Percentiles rank a stretch among this genome's conserved stretches.
Evolutionary conservation across 2,113 vertebrate species (phyloP).

Genomic region (Pygoscelis antarcticus): DNA sequence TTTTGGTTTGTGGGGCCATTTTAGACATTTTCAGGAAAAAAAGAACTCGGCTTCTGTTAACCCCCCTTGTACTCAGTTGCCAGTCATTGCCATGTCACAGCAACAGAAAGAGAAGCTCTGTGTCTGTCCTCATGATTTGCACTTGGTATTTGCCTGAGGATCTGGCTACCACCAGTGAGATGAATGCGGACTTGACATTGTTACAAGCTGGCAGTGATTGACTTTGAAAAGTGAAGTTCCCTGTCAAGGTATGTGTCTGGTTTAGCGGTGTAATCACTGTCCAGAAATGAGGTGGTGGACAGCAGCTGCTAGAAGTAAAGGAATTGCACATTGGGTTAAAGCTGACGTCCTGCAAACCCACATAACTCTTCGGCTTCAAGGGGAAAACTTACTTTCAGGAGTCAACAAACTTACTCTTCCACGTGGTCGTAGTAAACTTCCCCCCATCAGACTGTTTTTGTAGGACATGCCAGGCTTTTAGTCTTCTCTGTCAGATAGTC

Average conservation of each 20-base stretch:
- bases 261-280: background rate
- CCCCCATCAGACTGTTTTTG: accelerated
- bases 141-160: background rate
- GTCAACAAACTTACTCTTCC: background rate
- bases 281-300: background rate
- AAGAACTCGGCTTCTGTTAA: slow-evolving; percentile 14
- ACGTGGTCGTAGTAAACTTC: accelerated
- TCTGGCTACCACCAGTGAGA: background rate
- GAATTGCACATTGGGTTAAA: background rate
- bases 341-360: background rate
- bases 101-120: background rate
- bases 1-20: slow-evolving; percentile 42
- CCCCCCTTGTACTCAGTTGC: background rate
- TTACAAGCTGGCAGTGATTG: background rate
- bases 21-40: slow-evolving; percentile 33
- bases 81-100: background rate
- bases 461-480: background rate
- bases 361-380: background rate
- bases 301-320: background rate
- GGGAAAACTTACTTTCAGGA: background rate
- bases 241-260: background rate
- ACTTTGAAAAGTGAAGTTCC: background rate
- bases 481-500: background rate
- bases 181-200: background rate
- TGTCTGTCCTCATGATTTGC: background rate